Evolutionary conservation across 2,888 invertebrate genomes (phyloP), one percentile per base, ranked within the genome.

Genomic region (Aricia artaxerxes): DNA sequence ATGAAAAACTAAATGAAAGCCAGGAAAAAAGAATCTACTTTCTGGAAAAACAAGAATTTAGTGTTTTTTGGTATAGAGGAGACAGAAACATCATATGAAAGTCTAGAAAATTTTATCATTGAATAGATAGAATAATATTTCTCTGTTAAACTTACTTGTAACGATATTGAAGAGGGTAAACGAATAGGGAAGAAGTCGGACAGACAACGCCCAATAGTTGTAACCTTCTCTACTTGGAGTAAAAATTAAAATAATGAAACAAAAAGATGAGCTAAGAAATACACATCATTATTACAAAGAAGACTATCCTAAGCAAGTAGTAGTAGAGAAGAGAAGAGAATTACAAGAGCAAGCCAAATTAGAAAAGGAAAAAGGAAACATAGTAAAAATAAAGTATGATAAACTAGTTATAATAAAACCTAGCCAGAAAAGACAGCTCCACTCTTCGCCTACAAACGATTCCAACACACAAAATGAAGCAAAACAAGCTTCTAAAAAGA

Each of bases 221-320:
- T 78, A 11, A 79, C 79, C 4, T 77, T 81, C 11, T 49, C 79
- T 16, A 80, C 64, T 80, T 4, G 79, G 81, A n/a, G 78, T 13
- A 53, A 80, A 81, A 77, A 81, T 81, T 3, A 60, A 79, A 57
- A 57, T 57, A 57, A 57, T 57, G 57, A 57, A 57, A 57, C 57
- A 57, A 57, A 57, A 57, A 57, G 57, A 57, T 57, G 57, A 4
- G 16, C 61, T 61, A 61, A 61, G 80, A 73, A 81, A 81, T 64
- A 80, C 83, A 61, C 76, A 80, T 11, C 82, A 82, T 53, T 81
- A 83, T 77, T 61, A 81, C 78, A 82, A 82, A 78, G 82, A 82
- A 82, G 82, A 83, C 76, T 83, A 80, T 73, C 82, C 82, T 57
- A 79, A 79, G 2, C 81, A 82, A 80, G 80, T 82, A 64, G 60